Percentiles rank a stretch among this genome's conserved stretches.
Evolutionary conservation across 2,797 vertebrate genomes (phyloP).

Genomic region (Coregonus suidteri): DNA sequence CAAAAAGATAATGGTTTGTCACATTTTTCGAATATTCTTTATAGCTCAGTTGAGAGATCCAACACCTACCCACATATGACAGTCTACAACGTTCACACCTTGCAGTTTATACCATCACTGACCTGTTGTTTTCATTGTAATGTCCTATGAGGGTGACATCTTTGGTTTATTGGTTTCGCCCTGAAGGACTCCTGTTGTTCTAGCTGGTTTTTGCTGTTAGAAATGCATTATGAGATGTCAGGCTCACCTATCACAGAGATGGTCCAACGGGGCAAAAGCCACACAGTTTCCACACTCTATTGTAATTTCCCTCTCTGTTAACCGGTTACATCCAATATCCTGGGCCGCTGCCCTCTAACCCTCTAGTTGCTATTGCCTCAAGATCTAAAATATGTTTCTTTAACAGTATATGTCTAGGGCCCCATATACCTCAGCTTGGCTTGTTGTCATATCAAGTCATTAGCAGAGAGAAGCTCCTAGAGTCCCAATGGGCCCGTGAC

Average conservation of each 20-base stretch:
- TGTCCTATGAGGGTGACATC: no score
- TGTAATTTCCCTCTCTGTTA: background rate
- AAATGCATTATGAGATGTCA: background rate
- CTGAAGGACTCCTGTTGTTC: background rate
- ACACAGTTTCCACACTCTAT: background rate
- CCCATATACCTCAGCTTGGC: background rate
- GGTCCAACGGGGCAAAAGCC: background rate
- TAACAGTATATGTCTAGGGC: background rate
- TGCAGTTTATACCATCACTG: no score
- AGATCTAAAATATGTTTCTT: background rate
- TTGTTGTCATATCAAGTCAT: background rate
- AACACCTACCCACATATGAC: no score
- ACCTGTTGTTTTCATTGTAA: no score
- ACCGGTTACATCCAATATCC: background rate
- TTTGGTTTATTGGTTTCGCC: background rate
- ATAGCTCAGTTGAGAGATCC: no score
- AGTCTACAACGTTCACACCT: no score
- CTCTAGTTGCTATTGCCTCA: background rate
- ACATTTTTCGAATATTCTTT: no score
- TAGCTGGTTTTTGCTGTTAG: background rate
- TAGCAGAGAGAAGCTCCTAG: background rate
- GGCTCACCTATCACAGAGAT: background rate
- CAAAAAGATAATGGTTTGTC: no score
- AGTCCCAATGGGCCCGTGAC: background rate
- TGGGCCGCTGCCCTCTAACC: background rate